These are phyloP conservation scores for Eilema depressum DNA, from an alignment of 2,888 invertebrate genomes.

Conservation along the genomic window DNA sequence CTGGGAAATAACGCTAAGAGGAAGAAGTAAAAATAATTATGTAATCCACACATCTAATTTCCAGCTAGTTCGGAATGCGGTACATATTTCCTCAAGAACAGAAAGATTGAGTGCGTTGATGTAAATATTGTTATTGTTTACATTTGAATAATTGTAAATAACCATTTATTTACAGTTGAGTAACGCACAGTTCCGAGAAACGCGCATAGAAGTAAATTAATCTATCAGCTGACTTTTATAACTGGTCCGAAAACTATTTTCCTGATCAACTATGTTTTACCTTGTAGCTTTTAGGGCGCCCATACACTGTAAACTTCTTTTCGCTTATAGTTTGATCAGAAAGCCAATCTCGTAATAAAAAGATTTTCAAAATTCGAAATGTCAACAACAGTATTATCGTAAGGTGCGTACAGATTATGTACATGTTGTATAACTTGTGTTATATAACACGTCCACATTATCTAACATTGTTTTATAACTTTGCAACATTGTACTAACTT, in stretches of 20 bases:
- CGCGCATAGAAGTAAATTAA: background rate
- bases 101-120: background rate
- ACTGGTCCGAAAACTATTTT: conserved; percentile 7
- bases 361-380: too few species aligned
- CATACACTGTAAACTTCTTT: too few species aligned
- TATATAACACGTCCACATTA: too few species aligned
- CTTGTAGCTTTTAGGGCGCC: conserved; percentile 15
- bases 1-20: too few species aligned
- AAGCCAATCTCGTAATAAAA: too few species aligned
- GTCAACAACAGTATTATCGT: too few species aligned
- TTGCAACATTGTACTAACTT: too few species aligned
- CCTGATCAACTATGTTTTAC: conserved; percentile 7
- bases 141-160: conserved; percentile 8
- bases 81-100: conserved; percentile 9
- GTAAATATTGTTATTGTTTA: background rate
- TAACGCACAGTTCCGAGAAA: conserved; percentile 9
- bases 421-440: too few species aligned
- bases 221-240: conserved; percentile 14
- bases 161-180: background rate
- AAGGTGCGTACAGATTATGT: too few species aligned
- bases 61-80: background rate
- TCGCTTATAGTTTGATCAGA: too few species aligned
- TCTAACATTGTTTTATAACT: too few species aligned
- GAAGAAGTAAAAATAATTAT: too few species aligned
- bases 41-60: background rate